Evolutionary conservation across 1,140 invertebrate genomes (phyloP), one percentile per base, ranked within the genome.

Genomic region (Heliconius congener): DNA sequence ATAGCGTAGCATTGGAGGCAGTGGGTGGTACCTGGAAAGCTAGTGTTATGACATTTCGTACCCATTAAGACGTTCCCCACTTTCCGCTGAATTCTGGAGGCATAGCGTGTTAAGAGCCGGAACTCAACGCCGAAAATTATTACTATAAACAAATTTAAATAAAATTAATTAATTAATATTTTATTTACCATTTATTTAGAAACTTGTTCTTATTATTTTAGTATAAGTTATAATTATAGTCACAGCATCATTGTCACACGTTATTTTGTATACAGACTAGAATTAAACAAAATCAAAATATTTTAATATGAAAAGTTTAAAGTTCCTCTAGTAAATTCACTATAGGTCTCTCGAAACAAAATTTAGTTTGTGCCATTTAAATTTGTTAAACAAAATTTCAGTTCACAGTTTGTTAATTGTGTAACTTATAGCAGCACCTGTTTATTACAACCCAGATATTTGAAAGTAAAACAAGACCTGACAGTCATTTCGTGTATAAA

Each of bases 301-400:
- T 27, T 27, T 66, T 66, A 66, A 66, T 66, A 1, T 13, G 23
- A 66, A 66, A 27, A 66, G 60, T 66, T 66, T 2, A 13, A 46
- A 4, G 2, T 57, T 37, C 0, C 57, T 60, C 57, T 8, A 60
- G 27, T 66, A 66, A 27, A 66, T 66, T 66, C 13, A 66, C 60
- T 23, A 30, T 66, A 66, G 60, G 60, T 66, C 60, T 66, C n/a
- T 66, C 60, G 60, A 16, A 66, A 66, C 60, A 5, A 30, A 66
- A 66, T 66, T 66, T 66, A 66, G 60, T 66, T 66, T 27, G 60
- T 66, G 60, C 23, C 30, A 66, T 66, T 66, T 66, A 66, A 66
- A 66, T 66, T 66, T 66, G 60, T 66, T 66, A 30, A 27, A 66
- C 11, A 11, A n/a, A 66, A 27, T 66, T 66, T 66, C 23, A 66